phyloP scores from a whole-genome alignment of 1,140 invertebrate genomes.

The Drosophila mayri region DNA sequence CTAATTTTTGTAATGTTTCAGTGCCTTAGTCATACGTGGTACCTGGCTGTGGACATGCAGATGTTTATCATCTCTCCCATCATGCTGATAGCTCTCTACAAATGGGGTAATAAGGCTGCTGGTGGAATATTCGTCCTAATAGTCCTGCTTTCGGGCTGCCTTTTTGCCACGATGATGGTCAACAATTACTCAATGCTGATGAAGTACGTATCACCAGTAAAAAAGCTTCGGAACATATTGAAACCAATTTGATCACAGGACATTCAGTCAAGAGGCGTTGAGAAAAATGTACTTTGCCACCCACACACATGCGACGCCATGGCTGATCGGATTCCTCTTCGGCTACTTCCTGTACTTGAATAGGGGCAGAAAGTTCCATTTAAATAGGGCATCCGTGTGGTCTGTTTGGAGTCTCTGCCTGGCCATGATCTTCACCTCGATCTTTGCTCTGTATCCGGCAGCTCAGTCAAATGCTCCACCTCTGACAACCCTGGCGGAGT shows the following conservation, averaged over 20 bases:
- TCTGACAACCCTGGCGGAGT: constrained; percentile 80
- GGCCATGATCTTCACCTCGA: constrained; percentile 61
- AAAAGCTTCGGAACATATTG: constrained; percentile 46
- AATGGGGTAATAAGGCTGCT: constrained; percentile 85
- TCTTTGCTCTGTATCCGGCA: constrained; percentile 72
- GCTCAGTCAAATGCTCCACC: constrained; percentile 55
- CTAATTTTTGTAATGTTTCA: too few species aligned
- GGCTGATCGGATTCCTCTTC: constrained; percentile 63
- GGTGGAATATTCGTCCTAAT: constrained; percentile 45
- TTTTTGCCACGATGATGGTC: constrained; percentile 54
- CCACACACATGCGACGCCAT: constrained; percentile 60
- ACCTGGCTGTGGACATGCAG: constrained; percentile 93
- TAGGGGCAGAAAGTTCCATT: constrained; percentile 32
- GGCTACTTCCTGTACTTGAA: constrained; percentile 58
- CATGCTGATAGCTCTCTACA: constrained; percentile 89
- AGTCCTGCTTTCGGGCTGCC: constrained; percentile 40
- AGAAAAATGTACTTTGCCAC: constrained; percentile 57
- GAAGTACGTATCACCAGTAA: constrained; percentile 17
- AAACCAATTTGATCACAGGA: constrained; percentile 8
- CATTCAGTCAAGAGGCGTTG: background rate
- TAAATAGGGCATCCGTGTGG: constrained; percentile 31
- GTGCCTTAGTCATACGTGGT: constrained; percentile 96
- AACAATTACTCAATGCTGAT: constrained; percentile 45
- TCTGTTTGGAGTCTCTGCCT: constrained; percentile 63
- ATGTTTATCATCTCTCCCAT: constrained; percentile 91